Evolutionary conservation across 1,140 invertebrate genomes (phyloP).

Genomic region (Tetragnatha versicolor): DNA sequence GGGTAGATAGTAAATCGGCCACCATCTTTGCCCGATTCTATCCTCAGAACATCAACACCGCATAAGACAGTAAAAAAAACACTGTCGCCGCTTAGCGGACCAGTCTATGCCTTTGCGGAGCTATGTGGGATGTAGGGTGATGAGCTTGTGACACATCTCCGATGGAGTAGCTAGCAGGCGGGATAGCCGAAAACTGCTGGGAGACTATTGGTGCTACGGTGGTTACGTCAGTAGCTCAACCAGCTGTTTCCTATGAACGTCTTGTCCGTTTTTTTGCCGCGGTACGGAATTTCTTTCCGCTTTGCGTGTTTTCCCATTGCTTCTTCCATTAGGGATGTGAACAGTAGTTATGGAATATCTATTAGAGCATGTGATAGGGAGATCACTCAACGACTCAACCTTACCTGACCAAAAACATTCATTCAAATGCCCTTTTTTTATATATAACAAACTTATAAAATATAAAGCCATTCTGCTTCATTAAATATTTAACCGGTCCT

Average conservation of each 20-base stretch:
- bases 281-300: conserved; percentile 24
- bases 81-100: no score
- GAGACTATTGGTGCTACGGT: conserved; percentile 11
- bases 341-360: neutral
- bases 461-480: no score
- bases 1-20: neutral
- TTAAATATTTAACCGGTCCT: no score
- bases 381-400: no score
- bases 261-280: no score
- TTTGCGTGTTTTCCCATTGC: conserved; percentile 18
- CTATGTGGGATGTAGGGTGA: neutral
- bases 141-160: neutral
- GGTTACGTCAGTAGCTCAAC: conserved; percentile 27
- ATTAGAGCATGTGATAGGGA: no score
- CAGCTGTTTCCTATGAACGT: conserved; percentile 41
- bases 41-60: neutral
- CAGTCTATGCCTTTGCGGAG: neutral
- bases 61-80: neutral
- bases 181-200: neutral
- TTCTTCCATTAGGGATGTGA: no score
- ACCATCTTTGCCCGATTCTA: neutral
- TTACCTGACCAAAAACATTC: no score
- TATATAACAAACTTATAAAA: no score
- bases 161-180: neutral
- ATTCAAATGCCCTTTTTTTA: no score